Evolutionary conservation across 1,140 invertebrate species (phyloP), one percentile per base, ranked within the genome.

Genomic region (Danaus melanippus): DNA sequence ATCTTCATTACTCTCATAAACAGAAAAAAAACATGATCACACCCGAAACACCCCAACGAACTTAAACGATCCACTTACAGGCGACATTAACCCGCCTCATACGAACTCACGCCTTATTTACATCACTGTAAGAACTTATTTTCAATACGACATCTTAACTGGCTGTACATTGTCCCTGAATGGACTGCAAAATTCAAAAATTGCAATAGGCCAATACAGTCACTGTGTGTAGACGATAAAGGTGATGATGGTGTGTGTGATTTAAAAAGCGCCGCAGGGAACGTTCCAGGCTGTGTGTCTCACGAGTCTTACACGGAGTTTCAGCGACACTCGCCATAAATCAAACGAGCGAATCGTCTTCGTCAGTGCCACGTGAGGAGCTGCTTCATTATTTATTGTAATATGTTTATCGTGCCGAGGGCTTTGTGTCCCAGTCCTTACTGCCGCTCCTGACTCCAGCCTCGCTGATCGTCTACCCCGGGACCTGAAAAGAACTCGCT

Each of bases 1-100:
- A 54, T 57, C 54, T 60, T 60, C 59, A 54, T 57, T 57, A 57
- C 55, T 48, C 51, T 53, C 56, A 49, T 55, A 50, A 56, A 56
- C 53, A 52, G 59, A 47, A 53, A 53, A 61, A 61, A 56, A 56
- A 60, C 43, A 59, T 53, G 47, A 54, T 54, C 55, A 57, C 48
- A 51, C 49, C 55, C 55, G 48, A 51, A 42, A 57, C 58, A 55
- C 58, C 58, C 58, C 43, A 46, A 55, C 52, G 45, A 59, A 60
- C 42, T 46, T 49, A 60, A 60, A 48, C 48, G 56, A 46, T 45
- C 11, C 15, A 46, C 11, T 9, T 11, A 9, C 10, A 40, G 10
- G 39, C 17, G 10, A 32, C 21, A 32, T 32, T 32, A 32, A 32
- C 21, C 4, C 21, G 21, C 21, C 9, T 41, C 11, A 12, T 4